Percentiles rank a stretch among this genome's conserved stretches.
Evolutionary conservation across 2,888 invertebrate genomes (phyloP).

Genomic region (Helicoverpa assulta): DNA sequence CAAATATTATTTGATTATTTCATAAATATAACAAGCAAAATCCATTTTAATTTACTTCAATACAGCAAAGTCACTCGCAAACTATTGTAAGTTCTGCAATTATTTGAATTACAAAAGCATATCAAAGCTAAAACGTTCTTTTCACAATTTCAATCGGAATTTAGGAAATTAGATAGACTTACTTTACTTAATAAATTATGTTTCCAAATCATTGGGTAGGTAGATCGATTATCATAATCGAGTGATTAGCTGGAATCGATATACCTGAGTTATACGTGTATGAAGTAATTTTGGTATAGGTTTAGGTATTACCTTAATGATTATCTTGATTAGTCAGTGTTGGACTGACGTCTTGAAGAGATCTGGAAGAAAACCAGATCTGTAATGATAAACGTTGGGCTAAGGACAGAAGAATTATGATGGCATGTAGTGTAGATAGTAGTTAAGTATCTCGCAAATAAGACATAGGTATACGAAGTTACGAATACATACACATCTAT

Average conservation of each 20-base stretch:
- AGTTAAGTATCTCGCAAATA: no score
- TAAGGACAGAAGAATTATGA: no score
- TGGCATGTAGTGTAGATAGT: no score
- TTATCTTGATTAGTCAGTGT: no score
- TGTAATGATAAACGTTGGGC: no score
- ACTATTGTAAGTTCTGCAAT: conserved; percentile 37
- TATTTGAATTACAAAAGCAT: conserved; percentile 46
- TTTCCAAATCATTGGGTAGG: conserved; percentile 60
- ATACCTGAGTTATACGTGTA: neutral
- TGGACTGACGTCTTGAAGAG: no score
- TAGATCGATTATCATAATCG: conserved; percentile 59
- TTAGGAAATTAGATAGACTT: conserved; percentile 63
- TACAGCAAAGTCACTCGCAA: conserved; percentile 14
- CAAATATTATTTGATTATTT: conserved; percentile 15
- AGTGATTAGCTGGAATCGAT: conserved; percentile 53
- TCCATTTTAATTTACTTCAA: conserved; percentile 19
- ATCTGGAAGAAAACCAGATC: no score
- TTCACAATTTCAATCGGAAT: conserved; percentile 40
- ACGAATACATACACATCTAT: no score
- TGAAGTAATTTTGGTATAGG: no score
- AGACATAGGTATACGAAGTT: no score
- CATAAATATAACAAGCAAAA: conserved; percentile 2
- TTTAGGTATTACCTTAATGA: no score
- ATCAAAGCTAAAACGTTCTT: conserved; percentile 42
- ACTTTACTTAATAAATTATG: conserved; percentile 63